Evolutionary conservation across 2,113 vertebrate genomes (phyloP), one percentile per base, ranked within the genome.

Genomic region (Collichthys lucidus): DNA sequence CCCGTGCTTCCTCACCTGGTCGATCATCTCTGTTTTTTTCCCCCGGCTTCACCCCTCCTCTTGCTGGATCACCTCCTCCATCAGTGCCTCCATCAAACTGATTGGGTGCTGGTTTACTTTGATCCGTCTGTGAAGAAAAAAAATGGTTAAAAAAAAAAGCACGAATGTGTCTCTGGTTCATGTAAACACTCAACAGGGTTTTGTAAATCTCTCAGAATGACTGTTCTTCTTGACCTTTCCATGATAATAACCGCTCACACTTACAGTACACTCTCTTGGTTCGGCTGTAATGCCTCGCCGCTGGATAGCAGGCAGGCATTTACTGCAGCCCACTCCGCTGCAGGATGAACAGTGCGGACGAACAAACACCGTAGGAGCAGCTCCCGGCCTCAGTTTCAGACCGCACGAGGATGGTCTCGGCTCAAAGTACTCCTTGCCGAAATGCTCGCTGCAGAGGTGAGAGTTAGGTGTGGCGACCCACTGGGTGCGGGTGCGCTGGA

Each of bases 371-470:
- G 94, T 96, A 0, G 95, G 95, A 62, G 88, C 94, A 4, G 94
- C 93, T 52, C 94, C 95, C 0, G 80, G 79, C 73, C 79, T 92
- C 50, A 96, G 90, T 68, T 81, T 94, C 74, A 91, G 82, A 42
- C 53, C 9, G 0, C 82, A 87, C 14, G 83, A 64, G 8, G 61
- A 29, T 14, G 56, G 9, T 76, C 74, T 93, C 19, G 84, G 49
- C 50, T 95, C 93, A 84, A 96, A 95, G 69, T 94, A 95, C 64
- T 95, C 95, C 31, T 72, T 93, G 11, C 92, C 93, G 74, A 96
- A 96, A 73, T 96, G 95, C n/a, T 95, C 93, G 4, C 88, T 92
- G 91, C 95, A 96, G 57, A 95, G 91, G 80, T 93, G 75, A 22
- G 93, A 94, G 71, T 74, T 86, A 4, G 89, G 70, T 2, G 91